Evolutionary conservation across 2,113 vertebrate genomes (phyloP), one percentile per base, ranked within the genome.

Genomic region (Callopanchax toddi): DNA sequence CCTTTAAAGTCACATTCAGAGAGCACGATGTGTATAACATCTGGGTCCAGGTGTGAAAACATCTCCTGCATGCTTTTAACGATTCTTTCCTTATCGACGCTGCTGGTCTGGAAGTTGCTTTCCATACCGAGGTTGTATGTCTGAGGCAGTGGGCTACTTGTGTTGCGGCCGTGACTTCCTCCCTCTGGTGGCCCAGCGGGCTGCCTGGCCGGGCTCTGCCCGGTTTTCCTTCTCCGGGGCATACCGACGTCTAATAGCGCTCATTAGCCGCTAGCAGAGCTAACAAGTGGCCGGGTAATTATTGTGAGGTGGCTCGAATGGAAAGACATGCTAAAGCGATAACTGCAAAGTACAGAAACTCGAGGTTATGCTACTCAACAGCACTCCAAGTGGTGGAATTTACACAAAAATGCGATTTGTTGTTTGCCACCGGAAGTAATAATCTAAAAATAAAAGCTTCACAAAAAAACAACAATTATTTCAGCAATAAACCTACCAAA

Each of bases 1-100:
- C 97, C 96, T 97, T 94, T 95, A 83, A 97, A 98, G 79, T 98
- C 97, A 81, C 93, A 95, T 87, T 99, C 97, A 71, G 94, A 94
- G 42, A 99, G 93, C 84, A 98, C 93, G 86, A 99, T 95, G 89
- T 96, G 93, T 39, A 99, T 89, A 52, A 99, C 95, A 65, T 94
- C 94, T 1, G 95, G 93, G 79, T 99, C 97, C 86, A 99, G 83
- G 55, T 95, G 93, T 37, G 95, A 94, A 86, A 99, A 99, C 93
- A 99, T 96, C 83, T 98, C 96, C 81, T 93, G 94, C 93, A 97
- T 93, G 71, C 66, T 91, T 71, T 79, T 91, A 67, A 95, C 80
- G 72, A 97, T 92, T 17, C 91, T 83, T 68, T 97, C 93, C 67
- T 92, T 93, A 67, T 4, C 74, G 1, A 74, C 54, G 10, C 52